Conservation (phyloP, 2,888 invertebrate species). For the Eilema sororculum region DNA sequence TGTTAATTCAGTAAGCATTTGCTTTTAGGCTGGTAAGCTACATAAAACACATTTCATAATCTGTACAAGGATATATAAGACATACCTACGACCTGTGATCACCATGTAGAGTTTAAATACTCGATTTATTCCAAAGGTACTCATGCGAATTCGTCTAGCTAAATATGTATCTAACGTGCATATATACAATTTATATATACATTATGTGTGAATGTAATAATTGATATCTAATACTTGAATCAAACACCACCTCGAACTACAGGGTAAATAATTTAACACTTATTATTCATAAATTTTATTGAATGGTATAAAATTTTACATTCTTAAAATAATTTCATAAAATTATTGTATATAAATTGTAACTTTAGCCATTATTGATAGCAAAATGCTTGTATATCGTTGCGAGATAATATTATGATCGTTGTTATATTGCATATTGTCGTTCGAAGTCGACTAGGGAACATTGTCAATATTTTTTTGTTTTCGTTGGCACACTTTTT, state of each 20-base stretch:
- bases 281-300: slow-evolving; percentile 80
- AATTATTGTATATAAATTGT: slow-evolving; percentile 67
- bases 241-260: slow-evolving; percentile 34
- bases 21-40: slow-evolving; percentile 14
- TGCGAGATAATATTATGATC: slow-evolving; percentile 49
- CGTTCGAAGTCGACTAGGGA: slow-evolving; percentile 64
- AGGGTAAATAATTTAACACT: slow-evolving; percentile 58
- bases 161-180: slow-evolving; percentile 50
- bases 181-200: slow-evolving; percentile 42
- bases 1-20: not conserved
- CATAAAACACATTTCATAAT: slow-evolving; percentile 8
- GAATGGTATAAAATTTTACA: slow-evolving; percentile 83
- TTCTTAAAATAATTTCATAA: slow-evolving; percentile 64
- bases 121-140: slow-evolving; percentile 45
- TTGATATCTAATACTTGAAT: slow-evolving; percentile 13
- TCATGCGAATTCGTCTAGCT: slow-evolving; percentile 56
- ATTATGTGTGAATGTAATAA: slow-evolving; percentile 22
- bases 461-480: slow-evolving; percentile 45
- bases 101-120: slow-evolving; percentile 55
- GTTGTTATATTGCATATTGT: slow-evolving; percentile 50
- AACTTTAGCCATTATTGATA: slow-evolving; percentile 52
- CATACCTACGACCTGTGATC: slow-evolving; percentile 68
- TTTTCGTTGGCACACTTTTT: slow-evolving; percentile 61
- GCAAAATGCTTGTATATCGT: slow-evolving; percentile 52
- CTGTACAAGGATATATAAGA: slow-evolving; percentile 32